These are phyloP conservation scores for Xerus inauris DNA, from an alignment of 2,113 vertebrate species.

Conservation along the genomic window DNA sequence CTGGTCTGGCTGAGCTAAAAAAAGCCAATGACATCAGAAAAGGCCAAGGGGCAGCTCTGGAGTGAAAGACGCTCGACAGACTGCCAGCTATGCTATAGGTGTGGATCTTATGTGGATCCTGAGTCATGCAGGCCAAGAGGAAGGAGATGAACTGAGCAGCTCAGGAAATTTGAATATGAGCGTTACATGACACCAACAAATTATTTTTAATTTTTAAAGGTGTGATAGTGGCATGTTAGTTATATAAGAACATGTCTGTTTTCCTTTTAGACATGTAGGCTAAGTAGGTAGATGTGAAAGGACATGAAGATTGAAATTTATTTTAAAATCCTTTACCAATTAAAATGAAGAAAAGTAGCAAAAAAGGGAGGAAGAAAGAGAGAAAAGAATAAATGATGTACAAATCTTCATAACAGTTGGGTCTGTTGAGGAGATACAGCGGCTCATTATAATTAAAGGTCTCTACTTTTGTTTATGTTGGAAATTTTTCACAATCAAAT, in stretches of 20 bases:
- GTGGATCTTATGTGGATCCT: background rate
- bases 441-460: background rate
- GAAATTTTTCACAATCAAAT: background rate
- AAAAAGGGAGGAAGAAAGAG: background rate
- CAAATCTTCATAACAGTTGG: background rate
- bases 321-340: conserved; percentile 37
- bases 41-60: no score
- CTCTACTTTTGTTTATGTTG: background rate
- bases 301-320: background rate
- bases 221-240: conserved; percentile 1
- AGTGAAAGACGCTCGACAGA: background rate
- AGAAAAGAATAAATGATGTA: background rate
- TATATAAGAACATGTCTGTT: background rate
- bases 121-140: background rate
- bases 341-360: background rate
- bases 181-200: background rate
- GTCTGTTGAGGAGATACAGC: background rate
- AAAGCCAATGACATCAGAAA: background rate
- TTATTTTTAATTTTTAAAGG: conserved; percentile 37
- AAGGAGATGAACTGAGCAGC: background rate
- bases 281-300: conserved; percentile 25
- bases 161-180: background rate
- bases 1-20: background rate
- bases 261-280: conserved; percentile 9
- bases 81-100: fast-evolving